Evolutionary conservation across 2,888 invertebrate species (phyloP).

Genomic region (Amphiduros pacificus): DNA sequence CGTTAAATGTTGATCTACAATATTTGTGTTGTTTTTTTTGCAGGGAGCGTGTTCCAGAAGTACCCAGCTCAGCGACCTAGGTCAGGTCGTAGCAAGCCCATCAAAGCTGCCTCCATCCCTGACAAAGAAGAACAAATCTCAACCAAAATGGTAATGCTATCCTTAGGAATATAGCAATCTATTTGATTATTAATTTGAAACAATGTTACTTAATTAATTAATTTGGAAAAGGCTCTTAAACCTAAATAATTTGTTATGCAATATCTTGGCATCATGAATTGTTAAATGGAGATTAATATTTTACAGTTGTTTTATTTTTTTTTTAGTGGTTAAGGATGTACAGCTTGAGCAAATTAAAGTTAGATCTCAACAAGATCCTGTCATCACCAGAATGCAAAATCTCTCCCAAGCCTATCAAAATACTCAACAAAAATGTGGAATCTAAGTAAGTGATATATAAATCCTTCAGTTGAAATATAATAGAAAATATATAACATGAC

Average conservation of each 20-base stretch:
- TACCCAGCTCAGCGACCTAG: slow-evolving; percentile 39
- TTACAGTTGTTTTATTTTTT: not conserved
- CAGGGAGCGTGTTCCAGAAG: slow-evolving; percentile 48
- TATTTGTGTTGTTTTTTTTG: not conserved
- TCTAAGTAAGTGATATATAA: slow-evolving; percentile 45
- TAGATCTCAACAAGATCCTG: slow-evolving; percentile 55
- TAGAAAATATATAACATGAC: too few relatives aligned
- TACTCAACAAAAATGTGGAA: slow-evolving; percentile 50
- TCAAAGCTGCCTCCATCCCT: slow-evolving; percentile 47
- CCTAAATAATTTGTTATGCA: too few relatives aligned
- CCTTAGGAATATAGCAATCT: not conserved
- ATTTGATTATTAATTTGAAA: not conserved
- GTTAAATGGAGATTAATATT: too few relatives aligned
- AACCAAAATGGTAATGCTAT: slow-evolving; percentile 50
- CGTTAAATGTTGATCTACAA: too few relatives aligned
- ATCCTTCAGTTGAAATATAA: too few relatives aligned
- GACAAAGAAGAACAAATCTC: slow-evolving; percentile 54
- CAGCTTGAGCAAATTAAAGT: slow-evolving; percentile 52
- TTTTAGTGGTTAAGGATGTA: slow-evolving; percentile 54
- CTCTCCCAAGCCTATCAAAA: slow-evolving; percentile 47
- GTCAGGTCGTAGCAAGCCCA: slow-evolving; percentile 43
- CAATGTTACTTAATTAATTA: too few relatives aligned
- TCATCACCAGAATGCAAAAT: slow-evolving; percentile 58
- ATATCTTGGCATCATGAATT: too few relatives aligned
- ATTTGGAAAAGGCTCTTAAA: too few relatives aligned